phyloP scores from a whole-genome alignment of 92 coral and sea anemone genomes.

The Heteractis magnifica region DNA sequence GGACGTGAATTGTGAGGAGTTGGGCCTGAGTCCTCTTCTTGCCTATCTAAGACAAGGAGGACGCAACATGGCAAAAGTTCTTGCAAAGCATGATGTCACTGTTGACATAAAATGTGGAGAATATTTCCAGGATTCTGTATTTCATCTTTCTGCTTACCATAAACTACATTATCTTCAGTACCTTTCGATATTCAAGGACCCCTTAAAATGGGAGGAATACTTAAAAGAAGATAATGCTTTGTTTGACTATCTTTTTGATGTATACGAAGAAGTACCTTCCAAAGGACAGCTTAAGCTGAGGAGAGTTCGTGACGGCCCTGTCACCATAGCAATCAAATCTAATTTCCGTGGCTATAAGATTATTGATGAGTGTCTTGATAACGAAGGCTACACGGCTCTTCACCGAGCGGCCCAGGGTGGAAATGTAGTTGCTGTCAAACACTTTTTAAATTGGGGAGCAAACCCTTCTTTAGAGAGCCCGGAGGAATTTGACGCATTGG shows the following conservation, averaged over 20 bases:
- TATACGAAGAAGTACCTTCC: slow-evolving; percentile 19
- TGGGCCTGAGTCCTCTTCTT: slow-evolving; percentile 45
- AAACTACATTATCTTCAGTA: slow-evolving; percentile 41
- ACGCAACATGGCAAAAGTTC: slow-evolving; percentile 43
- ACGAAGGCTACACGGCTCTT: slow-evolving; percentile 63
- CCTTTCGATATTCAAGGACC: slow-evolving; percentile 11
- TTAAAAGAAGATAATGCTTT: slow-evolving; percentile 18
- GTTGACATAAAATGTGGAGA: slow-evolving; percentile 55
- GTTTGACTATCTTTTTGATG: slow-evolving; percentile 43
- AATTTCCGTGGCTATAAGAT: slow-evolving; percentile 13
- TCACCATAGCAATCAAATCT: slow-evolving; percentile 28
- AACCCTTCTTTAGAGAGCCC: slow-evolving; percentile 26
- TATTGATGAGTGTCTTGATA: slow-evolving; percentile 56
- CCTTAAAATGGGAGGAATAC: slow-evolving; percentile 17
- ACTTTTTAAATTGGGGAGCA: slow-evolving; percentile 51
- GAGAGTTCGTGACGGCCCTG: slow-evolving; percentile 32
- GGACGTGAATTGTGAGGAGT: slow-evolving; percentile 36
- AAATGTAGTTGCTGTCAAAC: slow-evolving; percentile 46
- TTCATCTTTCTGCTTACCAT: slow-evolving; percentile 58
- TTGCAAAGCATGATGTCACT: slow-evolving; percentile 31
- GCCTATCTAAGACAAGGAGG: slow-evolving; percentile 53
- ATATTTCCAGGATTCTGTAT: slow-evolving; percentile 46
- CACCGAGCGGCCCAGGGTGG: slow-evolving; percentile 86
- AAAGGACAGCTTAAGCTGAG: not conserved
- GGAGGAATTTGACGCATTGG: slow-evolving; percentile 33